These are phyloP conservation scores for Drosophila kanekoi DNA, from an alignment of 2,888 invertebrate species.

Conservation along the genomic window DNA sequence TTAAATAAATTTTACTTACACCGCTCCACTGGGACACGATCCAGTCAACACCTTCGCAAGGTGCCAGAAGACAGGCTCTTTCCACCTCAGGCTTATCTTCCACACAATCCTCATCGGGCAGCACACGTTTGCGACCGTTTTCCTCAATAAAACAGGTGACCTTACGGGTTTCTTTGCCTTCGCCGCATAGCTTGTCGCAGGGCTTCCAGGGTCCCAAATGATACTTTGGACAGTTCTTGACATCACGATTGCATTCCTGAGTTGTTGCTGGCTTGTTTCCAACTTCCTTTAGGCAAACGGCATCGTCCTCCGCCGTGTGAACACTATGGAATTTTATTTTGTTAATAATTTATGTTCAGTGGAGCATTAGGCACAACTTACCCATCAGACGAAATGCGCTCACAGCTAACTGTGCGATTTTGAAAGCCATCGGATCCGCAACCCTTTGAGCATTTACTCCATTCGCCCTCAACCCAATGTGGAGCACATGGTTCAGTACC, in stretches of 20 bases:
- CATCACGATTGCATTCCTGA: constrained; percentile 91
- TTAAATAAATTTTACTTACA: constrained; percentile 86
- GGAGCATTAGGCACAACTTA: constrained; percentile 67
- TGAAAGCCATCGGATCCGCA: constrained; percentile 92
- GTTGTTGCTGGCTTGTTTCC: constrained; percentile 90
- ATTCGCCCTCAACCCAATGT: constrained; percentile 91
- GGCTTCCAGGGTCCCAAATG: constrained; percentile 96
- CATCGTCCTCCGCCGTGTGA: constrained; percentile 90
- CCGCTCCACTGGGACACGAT: constrained; percentile 94
- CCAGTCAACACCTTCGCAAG: constrained; percentile 97
- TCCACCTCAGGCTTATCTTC: constrained; percentile 90
- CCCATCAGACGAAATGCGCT: constrained; percentile 91
- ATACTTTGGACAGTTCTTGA: constrained; percentile 92
- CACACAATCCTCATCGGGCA: constrained; percentile 88
- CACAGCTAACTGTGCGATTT: constrained; percentile 91
- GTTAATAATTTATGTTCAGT: not conserved
- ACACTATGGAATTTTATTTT: constrained; percentile 83
- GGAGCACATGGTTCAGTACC: constrained; percentile 92
- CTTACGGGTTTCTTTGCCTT: constrained; percentile 92
- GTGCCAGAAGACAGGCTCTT: constrained; percentile 90
- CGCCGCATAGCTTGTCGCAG: constrained; percentile 96
- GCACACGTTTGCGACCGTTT: constrained; percentile 88
- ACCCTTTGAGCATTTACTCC: constrained; percentile 93
- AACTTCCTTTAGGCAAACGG: constrained; percentile 89
- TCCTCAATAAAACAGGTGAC: constrained; percentile 92